A percentile compares a stretch with the other conserved stretches of the same genome.
These are phyloP conservation scores for Probaryconus sp. DNA, from an alignment of 1,140 invertebrate species.

Conservation along the genomic window DNA sequence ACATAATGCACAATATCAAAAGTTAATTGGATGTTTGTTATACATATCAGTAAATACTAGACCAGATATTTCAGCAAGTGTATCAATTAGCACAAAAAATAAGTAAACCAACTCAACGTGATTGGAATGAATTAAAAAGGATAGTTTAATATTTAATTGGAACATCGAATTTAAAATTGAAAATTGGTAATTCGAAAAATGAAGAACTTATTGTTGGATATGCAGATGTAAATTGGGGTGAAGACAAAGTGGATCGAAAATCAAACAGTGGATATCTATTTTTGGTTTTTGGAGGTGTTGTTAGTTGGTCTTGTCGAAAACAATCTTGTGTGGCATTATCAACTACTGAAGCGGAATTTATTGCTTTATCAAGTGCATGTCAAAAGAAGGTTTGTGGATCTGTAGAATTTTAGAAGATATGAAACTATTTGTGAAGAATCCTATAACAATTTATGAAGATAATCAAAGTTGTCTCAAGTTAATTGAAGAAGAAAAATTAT, in stretches of 20 bases:
- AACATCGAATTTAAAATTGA: constrained; percentile 28
- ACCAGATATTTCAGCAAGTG: constrained; percentile 2
- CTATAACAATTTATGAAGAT: constrained; percentile 44
- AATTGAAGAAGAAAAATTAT: constrained; percentile 10
- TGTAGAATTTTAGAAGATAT: constrained; percentile 40
- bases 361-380: constrained; percentile 41
- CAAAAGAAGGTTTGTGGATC: constrained; percentile 48
- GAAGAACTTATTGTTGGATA: constrained; percentile 22
- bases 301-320: constrained; percentile 44
- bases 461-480: constrained; percentile 56
- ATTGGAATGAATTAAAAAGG: constrained; percentile 35
- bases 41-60: constrained; percentile 1
- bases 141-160: constrained; percentile 52
- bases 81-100: constrained; percentile 1
- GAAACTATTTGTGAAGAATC: background rate
- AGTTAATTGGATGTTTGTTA: background rate
- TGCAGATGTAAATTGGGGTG: constrained; percentile 52
- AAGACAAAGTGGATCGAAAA: constrained; percentile 40
- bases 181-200: constrained; percentile 11
- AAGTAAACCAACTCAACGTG: constrained; percentile 8
- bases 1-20: background rate
- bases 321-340: constrained; percentile 51
- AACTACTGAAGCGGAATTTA: constrained; percentile 57
- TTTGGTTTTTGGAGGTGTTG: constrained; percentile 23
- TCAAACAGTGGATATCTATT: constrained; percentile 54